Percentiles rank a stretch among this genome's conserved stretches.
Evolutionary conservation across 2,113 vertebrate species (phyloP).

Genomic region (Hippocampus guttulatus): DNA sequence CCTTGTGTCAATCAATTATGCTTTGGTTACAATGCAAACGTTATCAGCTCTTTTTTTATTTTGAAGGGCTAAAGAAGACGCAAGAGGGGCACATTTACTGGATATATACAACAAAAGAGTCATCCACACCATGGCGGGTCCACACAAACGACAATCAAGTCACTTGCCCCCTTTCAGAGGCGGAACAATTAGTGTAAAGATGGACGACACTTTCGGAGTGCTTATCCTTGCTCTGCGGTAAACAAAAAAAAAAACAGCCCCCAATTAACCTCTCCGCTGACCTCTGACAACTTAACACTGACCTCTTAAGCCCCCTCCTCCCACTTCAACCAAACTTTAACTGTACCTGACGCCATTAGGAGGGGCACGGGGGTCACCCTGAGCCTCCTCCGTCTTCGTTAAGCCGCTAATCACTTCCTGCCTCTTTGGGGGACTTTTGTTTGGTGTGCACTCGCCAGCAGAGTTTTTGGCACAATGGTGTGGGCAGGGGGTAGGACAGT

Average conservation of each 20-base stretch:
- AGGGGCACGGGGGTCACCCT: conserved; percentile 30
- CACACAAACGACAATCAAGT: conserved; percentile 35
- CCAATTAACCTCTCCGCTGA: conserved; percentile 68
- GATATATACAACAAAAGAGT: neutral
- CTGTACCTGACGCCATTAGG: conserved; percentile 24
- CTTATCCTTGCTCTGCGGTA: conserved; percentile 13
- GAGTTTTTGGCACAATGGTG: conserved; percentile 44
- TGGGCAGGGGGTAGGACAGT: neutral
- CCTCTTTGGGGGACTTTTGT: conserved; percentile 62
- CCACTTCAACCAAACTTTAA: conserved; percentile 44
- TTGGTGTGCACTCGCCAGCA: conserved; percentile 37
- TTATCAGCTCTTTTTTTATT: neutral
- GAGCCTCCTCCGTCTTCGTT: conserved; percentile 36
- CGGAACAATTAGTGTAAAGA: conserved; percentile 36
- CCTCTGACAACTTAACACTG: conserved; percentile 60
- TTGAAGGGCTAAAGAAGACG: neutral
- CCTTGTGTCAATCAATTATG: neutral
- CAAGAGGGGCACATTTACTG: neutral
- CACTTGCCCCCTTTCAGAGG: conserved; percentile 47
- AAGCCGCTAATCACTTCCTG: conserved; percentile 69
- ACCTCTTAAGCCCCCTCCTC: conserved; percentile 54
- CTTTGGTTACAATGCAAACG: neutral
- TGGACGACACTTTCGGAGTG: conserved; percentile 38
- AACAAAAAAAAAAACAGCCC: conserved; percentile 66
- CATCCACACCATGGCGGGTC: neutral